Base-by-base conservation (phyloP, 2,888 invertebrate genomes). In the Ormyrus labotus region DNA sequence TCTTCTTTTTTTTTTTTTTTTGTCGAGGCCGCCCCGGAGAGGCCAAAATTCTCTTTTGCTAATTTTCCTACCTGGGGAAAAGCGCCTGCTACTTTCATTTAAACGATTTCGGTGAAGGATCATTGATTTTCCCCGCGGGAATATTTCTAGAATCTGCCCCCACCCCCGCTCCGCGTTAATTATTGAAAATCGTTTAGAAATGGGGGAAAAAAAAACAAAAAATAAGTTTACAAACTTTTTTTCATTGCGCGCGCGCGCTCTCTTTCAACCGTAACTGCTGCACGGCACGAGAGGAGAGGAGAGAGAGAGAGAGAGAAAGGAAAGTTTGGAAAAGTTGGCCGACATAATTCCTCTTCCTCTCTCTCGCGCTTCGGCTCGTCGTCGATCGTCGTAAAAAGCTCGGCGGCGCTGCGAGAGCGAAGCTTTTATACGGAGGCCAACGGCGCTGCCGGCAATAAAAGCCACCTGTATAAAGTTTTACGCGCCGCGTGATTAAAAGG, bases 1-100 rank as follows among this genome's bases (percentile, higher is more conserved):
- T 50, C 10, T 50, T 51, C 11, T 50, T 45, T 48, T 58, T 58
- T 34, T 47, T 58, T 48, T 11, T 51, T 48, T 11, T 51, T 65
- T 58, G 51, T 53, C 55, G 64, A 73, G 71, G 13, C 58, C 53
- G n/a, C 19, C 47, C 11, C 55, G 60, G n/a, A 57, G 9, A 48
- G n/a, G 71, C 57, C 53, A 67, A 78, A 78, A 65, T 72, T 72
- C 58, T 78, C 67, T 72, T 78, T 19, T 19, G 19, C 19, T 19
- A 19, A 19, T 19, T 19, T 19, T 19, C 19, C 19, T 68, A 78
- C 53, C 55, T 19, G 19, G 19, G 19, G 19, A 19, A 19, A 19
- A 19, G 19, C 19, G 19, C 19, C 19, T 1, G 19, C 19, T 2
- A 1, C 19, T 19, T 19, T 19, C 19, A 1, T 19, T 19, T 19